phyloP scores from a whole-genome alignment of 2,113 vertebrate species.

The Gila orcuttii region DNA sequence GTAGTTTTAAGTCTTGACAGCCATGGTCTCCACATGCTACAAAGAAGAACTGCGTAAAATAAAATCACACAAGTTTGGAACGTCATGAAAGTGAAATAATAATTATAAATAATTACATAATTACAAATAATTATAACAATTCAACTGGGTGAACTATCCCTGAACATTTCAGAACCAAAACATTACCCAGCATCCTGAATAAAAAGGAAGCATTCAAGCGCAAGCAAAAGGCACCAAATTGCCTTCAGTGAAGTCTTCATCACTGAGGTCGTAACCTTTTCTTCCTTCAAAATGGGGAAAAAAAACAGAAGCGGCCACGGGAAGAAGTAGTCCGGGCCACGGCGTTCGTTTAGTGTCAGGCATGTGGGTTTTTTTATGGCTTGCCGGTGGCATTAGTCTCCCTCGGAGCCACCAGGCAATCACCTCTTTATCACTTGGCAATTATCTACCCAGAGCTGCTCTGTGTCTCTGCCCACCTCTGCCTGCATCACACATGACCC shows the following conservation, averaged over 20 bases:
- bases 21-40: neutral
- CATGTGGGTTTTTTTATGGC: conserved; percentile 82
- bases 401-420: conserved; percentile 80
- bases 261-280: conserved; percentile 68
- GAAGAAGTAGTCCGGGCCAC: conserved; percentile 70
- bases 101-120: neutral
- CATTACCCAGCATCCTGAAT: conserved; percentile 63
- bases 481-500: conserved; percentile 73
- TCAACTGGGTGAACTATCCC: neutral
- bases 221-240: conserved; percentile 55
- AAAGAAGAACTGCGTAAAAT: neutral
- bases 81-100: neutral
- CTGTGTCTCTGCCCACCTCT: conserved; percentile 72
- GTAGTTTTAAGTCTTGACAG: too few species aligned
- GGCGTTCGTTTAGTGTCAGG: conserved; percentile 78
- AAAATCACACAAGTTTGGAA: neutral
- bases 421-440: conserved; percentile 84
- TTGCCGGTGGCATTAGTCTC: conserved; percentile 81
- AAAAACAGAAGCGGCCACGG: conserved; percentile 52
- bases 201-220: conserved; percentile 64
- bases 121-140: conserved; percentile 6
- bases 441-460: conserved; percentile 79
- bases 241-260: conserved; percentile 63
- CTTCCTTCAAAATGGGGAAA: conserved; percentile 57
- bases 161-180: conserved; percentile 54